A percentile compares a stretch with the other conserved stretches of the same genome.
These are phyloP conservation scores for Neocloeon triangulifer DNA, from an alignment of 1,140 invertebrate species.

Conservation along the genomic window DNA sequence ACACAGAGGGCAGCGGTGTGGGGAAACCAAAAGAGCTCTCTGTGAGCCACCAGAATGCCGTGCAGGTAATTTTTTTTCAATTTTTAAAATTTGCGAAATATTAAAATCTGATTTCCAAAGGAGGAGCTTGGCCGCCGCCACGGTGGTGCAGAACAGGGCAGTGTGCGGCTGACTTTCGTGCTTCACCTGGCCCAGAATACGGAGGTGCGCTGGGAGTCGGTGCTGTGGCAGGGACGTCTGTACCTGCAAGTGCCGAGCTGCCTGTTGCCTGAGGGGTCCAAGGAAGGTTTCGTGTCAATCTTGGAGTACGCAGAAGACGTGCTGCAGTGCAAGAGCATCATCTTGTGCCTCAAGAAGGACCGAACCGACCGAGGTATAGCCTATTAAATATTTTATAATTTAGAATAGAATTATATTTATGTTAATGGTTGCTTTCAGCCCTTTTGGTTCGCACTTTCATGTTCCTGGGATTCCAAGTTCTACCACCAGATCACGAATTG, in stretches of 20 bases:
- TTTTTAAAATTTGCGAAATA: neutral
- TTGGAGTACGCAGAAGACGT: slow-evolving; percentile 91
- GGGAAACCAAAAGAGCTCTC: slow-evolving; percentile 55
- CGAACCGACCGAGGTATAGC: slow-evolving; percentile 49
- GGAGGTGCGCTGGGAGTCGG: slow-evolving; percentile 57
- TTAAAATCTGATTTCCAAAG: neutral
- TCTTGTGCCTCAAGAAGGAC: slow-evolving; percentile 65
- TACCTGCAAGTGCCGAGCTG: slow-evolving; percentile 71
- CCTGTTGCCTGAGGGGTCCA: slow-evolving; percentile 67
- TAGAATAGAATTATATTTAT: too few species aligned
- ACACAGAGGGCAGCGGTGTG: slow-evolving; percentile 59
- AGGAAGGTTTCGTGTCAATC: slow-evolving; percentile 77
- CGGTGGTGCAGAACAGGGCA: neutral
- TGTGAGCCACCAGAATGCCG: slow-evolving; percentile 29
- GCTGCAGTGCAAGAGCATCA: slow-evolving; percentile 55
- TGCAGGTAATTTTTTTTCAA: slow-evolving; percentile 15
- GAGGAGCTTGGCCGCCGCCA: neutral
- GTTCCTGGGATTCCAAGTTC: slow-evolving; percentile 78
- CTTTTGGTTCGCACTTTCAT: slow-evolving; percentile 82
- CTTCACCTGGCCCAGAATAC: slow-evolving; percentile 53
- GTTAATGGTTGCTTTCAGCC: too few species aligned
- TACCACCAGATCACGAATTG: slow-evolving; percentile 60
- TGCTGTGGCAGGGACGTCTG: slow-evolving; percentile 52
- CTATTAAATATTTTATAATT: neutral
- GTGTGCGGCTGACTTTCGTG: slow-evolving; percentile 45